A percentile compares a stretch with the other conserved stretches of the same genome.
Evolutionary conservation across 35 echinoderm and acorn worm genomes (phyloP).

Genomic region (Heliocidaris erythrogramma): DNA sequence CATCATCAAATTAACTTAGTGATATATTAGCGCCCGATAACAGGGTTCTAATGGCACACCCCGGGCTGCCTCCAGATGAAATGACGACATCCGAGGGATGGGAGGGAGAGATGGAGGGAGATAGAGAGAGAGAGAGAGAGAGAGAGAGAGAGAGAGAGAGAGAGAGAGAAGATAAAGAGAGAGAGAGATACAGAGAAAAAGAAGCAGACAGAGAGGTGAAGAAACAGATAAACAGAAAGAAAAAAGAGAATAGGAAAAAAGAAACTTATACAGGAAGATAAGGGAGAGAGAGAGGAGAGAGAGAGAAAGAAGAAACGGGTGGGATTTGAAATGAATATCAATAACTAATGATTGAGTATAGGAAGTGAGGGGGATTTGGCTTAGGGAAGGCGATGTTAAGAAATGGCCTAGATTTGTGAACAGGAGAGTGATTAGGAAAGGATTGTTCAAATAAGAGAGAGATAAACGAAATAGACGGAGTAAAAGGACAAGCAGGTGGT

Average conservation of each 20-base stretch:
- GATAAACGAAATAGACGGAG: too few species aligned
- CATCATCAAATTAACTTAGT: slow-evolving; percentile 54
- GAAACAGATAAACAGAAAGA: background rate
- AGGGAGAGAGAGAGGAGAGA: background rate
- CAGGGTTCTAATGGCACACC: slow-evolving; percentile 39
- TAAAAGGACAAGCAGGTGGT: too few species aligned
- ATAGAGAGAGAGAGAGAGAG: background rate
- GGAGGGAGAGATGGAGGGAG: background rate
- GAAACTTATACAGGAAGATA: background rate
- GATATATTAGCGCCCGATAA: slow-evolving; percentile 46
- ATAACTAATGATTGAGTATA: background rate
- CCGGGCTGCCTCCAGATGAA: slow-evolving; percentile 18
- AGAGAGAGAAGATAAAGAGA: background rate
- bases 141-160: background rate
- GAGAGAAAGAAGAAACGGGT: background rate
- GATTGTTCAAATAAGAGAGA: too few species aligned
- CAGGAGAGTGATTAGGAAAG: too few species aligned
- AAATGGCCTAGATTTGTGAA: too few species aligned
- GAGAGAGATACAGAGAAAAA: background rate
- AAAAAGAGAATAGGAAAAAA: background rate
- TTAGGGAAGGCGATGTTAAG: too few species aligned
- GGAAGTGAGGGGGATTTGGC: background rate
- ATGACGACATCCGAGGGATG: background rate
- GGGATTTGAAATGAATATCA: background rate
- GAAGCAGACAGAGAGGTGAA: background rate